Base-by-base conservation (phyloP, 2,797 vertebrate genomes). In the Cygnus olor region DNA sequence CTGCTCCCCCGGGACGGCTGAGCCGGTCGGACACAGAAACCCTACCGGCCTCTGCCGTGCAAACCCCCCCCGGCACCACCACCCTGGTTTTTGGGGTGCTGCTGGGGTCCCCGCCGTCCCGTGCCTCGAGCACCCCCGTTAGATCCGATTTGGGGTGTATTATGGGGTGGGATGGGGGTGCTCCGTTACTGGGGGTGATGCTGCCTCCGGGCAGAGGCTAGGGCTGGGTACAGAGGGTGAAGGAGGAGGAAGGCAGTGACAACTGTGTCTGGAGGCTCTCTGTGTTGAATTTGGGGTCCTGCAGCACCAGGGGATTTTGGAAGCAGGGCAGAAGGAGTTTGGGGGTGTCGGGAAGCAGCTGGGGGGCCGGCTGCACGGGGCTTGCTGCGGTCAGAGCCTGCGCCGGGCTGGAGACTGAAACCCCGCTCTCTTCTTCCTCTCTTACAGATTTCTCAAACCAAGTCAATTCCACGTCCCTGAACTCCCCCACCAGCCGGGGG, bases 381-480 rank as follows among this genome's bases (percentile, higher is more conserved):
- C n/a, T 53, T 11, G 71, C 34, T 9, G 14, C 2, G 2, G 28
- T 44, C 57, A 16, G 30, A 53, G 21, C 70, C 49, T 38, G 30
- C 32, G 60, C 36, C 21, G 2, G 24, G 0, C 0, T 1, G 1
- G 10, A 22, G 7, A 34, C 91, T 95, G 71, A 95, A 9, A 30
- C 38, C 40, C 0, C 0, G 9, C 6, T 34, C 42, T 84, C 30
- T 58, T 42, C 22, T 51, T 97, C 64, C 92, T 96, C 40, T 93
- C 61, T 70, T 91, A 12, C 98, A 99, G 99, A 99, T 95, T 99
- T 98, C 78, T 99, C 99, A 45, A 98, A 98, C 88, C 99, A 99
- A 58, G 94, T 99, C 96, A 98, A 98, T 93, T 98, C 99, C 42
- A 98, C 98, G 0, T 98, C 99, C 18, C 98, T 99, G 96, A 98